phyloP scores from a whole-genome alignment of 2,113 vertebrate genomes.

The Melanotaenia duboulayi region DNA sequence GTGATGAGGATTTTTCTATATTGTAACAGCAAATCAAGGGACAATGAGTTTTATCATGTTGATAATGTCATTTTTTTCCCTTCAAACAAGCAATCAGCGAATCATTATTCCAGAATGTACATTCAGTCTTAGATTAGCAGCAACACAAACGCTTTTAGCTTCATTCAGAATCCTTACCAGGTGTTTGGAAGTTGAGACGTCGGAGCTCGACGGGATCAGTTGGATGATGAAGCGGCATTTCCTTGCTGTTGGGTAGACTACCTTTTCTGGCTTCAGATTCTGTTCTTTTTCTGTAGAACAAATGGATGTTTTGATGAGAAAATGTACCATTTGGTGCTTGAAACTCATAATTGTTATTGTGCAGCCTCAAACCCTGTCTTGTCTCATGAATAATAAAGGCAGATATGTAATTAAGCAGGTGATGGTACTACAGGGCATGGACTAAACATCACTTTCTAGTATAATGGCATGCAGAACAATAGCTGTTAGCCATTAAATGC shows the following conservation, averaged over 20 bases:
- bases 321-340: background rate
- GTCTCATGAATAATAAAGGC: slow-evolving; percentile 28
- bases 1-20: slow-evolving; percentile 1
- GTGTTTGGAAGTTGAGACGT: slow-evolving; percentile 98
- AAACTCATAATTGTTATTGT: background rate
- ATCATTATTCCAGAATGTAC: background rate
- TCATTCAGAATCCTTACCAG: slow-evolving; percentile 85
- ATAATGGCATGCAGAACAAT: slow-evolving; percentile 39
- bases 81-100: slow-evolving; percentile 6
- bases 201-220: slow-evolving; percentile 97
- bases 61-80: background rate
- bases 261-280: slow-evolving; percentile 97
- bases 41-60: background rate
- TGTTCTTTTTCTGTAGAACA: slow-evolving; percentile 90
- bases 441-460: slow-evolving; percentile 33
- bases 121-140: background rate
- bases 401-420: slow-evolving; percentile 47
- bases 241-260: slow-evolving; percentile 96
- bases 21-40: slow-evolving; percentile 13
- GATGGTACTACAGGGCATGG: slow-evolving; percentile 23
- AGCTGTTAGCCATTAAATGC: slow-evolving; percentile 37
- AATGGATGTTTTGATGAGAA: background rate
- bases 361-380: slow-evolving; percentile 18
- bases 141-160: background rate
- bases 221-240: slow-evolving; percentile 93